These are phyloP conservation scores for Zaprionus nigranus DNA, from an alignment of 1,140 invertebrate species.

Conservation along the genomic window DNA sequence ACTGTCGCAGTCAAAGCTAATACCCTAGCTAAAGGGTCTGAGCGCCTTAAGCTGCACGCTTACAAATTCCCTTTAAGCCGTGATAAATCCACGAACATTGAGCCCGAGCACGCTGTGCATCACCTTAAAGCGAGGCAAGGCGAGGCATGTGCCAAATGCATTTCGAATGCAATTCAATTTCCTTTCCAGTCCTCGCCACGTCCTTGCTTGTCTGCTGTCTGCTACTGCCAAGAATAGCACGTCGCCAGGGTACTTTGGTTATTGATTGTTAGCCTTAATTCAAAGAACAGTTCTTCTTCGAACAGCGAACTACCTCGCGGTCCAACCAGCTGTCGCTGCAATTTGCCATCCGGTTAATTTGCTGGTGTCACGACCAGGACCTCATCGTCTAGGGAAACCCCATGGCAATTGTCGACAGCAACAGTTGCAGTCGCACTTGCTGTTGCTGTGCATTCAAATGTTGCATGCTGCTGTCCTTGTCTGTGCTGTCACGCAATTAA, in stretches of 20 bases:
- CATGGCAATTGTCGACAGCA: not conserved
- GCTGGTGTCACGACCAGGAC: conserved; percentile 50
- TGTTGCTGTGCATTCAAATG: conserved; percentile 8
- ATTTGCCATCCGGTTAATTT: conserved; percentile 57
- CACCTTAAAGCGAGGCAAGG: conserved; percentile 20
- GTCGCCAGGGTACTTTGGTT: conserved; percentile 32
- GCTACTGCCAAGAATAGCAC: conserved; percentile 2
- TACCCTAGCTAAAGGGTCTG: not conserved
- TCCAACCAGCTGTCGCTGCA: conserved; percentile 23
- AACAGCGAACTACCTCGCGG: not conserved
- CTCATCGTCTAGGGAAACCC: not conserved
- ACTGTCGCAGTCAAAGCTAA: not conserved
- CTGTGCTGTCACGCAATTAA: conserved; percentile 12
- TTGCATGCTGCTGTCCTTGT: not conserved
- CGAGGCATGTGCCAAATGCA: conserved; percentile 58
- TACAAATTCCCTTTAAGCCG: conserved; percentile 44
- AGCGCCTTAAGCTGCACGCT: conserved; percentile 13
- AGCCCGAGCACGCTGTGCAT: conserved; percentile 11
- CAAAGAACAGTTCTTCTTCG: conserved; percentile 10
- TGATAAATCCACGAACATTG: conserved; percentile 50
- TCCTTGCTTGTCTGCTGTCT: conserved; percentile 29
- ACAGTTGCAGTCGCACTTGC: not conserved
- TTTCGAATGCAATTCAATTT: conserved; percentile 78
- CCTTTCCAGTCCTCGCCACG: conserved; percentile 29
- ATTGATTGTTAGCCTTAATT: conserved; percentile 69